Base-by-base conservation (phyloP, 2,888 invertebrate genomes). In the Pecten maximus region DNA sequence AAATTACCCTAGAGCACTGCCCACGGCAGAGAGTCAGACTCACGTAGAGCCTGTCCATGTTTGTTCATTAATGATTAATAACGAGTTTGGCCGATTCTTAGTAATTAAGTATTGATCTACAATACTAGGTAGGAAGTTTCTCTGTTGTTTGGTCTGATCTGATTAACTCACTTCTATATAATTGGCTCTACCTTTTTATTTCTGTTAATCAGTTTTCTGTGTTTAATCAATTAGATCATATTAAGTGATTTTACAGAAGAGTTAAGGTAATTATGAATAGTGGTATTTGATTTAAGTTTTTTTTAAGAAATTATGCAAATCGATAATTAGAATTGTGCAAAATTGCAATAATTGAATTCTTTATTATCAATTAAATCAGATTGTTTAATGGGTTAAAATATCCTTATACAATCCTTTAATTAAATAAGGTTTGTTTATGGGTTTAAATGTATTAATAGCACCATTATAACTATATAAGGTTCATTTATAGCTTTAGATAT, bases 51-150 rank as follows among this genome's bases (percentile, higher is more conserved):
- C 16, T 2, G 35, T 74, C 74, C 74, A 74, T 74, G 74, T 74
- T 74, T 74, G 74, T 74, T 74, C 74, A 74, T 74, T 74, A 74
- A 74, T 74, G 74, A 74, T 74, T 74, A 74, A 74, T 74, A 28
- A 74, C 35, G 35, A 74, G 74, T 74, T 74, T 74, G 74, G 74
- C 74, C 74, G 74, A 74, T 74, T 74, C 74, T 74, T 35, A 35
- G 74, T 74, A 74, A 74, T 74, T 74, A 74, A 35, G 23, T 74
- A 74, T 74, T 74, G 74, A 74, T 74, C 23, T 74, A 74, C 74
- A 28, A 74, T 74, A 28, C 0, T 74, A 74, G 28, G 74, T 74
- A 74, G 74, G 23, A 54, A 54, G n/a, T 54, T 19, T 54, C 23
- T 2, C 19, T 54, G 54, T 19, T 15, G 48, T 48, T 4, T 19